Percentiles rank a stretch among this genome's conserved stretches.
These are phyloP conservation scores for Chondrilla cf. caribensis DNA, from an alignment of 37 sponge, comb jelly and placozoan genomes.

Conservation along the genomic window DNA sequence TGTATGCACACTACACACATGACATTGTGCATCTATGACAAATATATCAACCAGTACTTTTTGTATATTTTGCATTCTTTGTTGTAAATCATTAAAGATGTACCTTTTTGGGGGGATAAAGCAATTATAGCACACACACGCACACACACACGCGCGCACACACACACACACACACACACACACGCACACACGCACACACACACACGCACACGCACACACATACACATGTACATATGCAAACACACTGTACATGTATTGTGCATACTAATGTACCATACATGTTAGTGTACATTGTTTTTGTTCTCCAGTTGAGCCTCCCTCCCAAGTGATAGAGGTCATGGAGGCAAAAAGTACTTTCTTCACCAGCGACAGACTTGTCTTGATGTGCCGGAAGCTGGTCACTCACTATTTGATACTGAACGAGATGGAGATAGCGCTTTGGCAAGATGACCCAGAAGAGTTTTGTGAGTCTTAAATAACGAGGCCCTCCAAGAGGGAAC, in stretches of 20 bases:
- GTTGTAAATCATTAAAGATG: no score
- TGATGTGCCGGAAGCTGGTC: conserved; percentile 42
- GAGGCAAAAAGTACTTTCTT: conserved; percentile 55
- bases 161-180: no score
- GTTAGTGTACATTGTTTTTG: neutral
- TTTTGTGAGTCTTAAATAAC: conserved; percentile 42
- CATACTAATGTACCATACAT: neutral
- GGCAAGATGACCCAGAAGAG: conserved; percentile 64
- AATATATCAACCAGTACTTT: no score
- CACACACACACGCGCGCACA: no score
- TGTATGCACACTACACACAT: conserved; percentile 21
- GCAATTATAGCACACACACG: no score
- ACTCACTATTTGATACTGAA: conserved; percentile 49
- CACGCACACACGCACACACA: no score
- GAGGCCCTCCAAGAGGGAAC: no score
- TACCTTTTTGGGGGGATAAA: no score
- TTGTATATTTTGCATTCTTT: no score
- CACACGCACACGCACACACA: conserved; percentile 32
- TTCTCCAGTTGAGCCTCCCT: conserved; percentile 42
- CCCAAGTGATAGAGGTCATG: conserved; percentile 59
- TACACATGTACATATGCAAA: conserved; percentile 4
- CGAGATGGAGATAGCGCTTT: conserved; percentile 37
- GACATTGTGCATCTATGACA: neutral
- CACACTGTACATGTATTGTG: no score
- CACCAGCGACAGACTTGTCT: conserved; percentile 10